Conservation (phyloP, 2,797 vertebrate species). For the Coendou prehensilis region DNA sequence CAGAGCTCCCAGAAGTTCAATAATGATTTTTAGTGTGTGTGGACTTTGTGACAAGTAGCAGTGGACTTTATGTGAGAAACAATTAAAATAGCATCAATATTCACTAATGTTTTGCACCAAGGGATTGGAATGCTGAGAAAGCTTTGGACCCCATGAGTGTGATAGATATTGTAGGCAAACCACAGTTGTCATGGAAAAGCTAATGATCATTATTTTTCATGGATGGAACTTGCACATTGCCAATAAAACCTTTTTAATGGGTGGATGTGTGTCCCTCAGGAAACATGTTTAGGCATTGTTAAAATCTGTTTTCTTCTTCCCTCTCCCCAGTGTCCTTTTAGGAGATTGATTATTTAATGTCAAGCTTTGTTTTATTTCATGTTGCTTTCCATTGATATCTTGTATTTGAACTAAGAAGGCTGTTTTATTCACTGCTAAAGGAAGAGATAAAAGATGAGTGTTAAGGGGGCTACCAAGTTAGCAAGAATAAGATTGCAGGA, state of each 20-base stretch:
- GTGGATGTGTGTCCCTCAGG: conserved; percentile 48
- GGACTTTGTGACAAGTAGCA: conserved; percentile 73
- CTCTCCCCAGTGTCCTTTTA: conserved; percentile 63
- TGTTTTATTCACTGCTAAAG: neutral
- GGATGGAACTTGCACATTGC: conserved; percentile 69
- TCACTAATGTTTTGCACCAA: conserved; percentile 62
- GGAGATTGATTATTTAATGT: conserved; percentile 74
- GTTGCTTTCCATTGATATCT: conserved; percentile 57
- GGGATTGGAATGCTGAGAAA: conserved; percentile 66
- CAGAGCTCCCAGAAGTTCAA: conserved; percentile 73
- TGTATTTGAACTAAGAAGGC: conserved; percentile 43
- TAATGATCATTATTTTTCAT: conserved; percentile 79
- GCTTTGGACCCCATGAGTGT: conserved; percentile 42
- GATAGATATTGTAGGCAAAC: conserved; percentile 66
- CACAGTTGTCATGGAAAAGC: conserved; percentile 75
- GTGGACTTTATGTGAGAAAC: conserved; percentile 76
- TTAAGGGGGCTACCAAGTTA: neutral
- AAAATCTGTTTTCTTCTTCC: conserved; percentile 72
- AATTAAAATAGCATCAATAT: conserved; percentile 81
- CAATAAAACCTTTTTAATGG: conserved; percentile 75
- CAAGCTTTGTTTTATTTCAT: conserved; percentile 64
- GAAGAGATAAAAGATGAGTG: neutral
- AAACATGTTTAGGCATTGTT: conserved; percentile 72
- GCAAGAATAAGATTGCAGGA: neutral
- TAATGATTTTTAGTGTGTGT: conserved; percentile 69